Evolutionary conservation across 2,888 invertebrate species (phyloP).

Genomic region (Lasioglossum leucozonium): DNA sequence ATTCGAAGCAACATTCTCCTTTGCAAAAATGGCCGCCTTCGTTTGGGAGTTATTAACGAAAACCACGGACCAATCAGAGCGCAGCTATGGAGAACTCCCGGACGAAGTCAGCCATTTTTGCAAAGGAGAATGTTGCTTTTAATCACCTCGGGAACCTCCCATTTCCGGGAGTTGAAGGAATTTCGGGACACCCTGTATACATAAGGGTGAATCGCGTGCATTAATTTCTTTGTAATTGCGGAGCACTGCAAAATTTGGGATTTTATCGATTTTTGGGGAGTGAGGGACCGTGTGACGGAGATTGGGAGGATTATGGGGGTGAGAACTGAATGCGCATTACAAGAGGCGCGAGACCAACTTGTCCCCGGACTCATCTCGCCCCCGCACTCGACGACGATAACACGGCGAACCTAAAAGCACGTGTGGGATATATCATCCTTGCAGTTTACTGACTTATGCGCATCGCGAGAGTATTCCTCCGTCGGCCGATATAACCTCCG

Average conservation of each 20-base stretch:
- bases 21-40: too few species aligned
- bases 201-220: too few species aligned
- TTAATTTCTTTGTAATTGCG: neutral
- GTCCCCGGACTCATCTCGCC: slow-evolving; percentile 72
- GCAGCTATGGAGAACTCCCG: too few species aligned
- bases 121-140: too few species aligned
- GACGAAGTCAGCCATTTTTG: too few species aligned
- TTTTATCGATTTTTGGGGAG: neutral
- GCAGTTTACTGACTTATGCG: slow-evolving; percentile 59
- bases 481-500: slow-evolving; percentile 23
- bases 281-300: slow-evolving; percentile 9
- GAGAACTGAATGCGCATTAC: slow-evolving; percentile 68
- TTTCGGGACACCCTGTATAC: too few species aligned
- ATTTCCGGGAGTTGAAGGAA: too few species aligned
- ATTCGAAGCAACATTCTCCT: too few species aligned
- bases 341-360: slow-evolving; percentile 72
- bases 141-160: too few species aligned
- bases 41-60: too few species aligned
- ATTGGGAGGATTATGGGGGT: slow-evolving; percentile 10
- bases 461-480: slow-evolving; percentile 51
- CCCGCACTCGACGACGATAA: slow-evolving; percentile 52
- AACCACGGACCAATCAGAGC: too few species aligned
- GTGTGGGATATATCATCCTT: slow-evolving; percentile 69
- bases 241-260: neutral
- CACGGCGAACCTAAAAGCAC: slow-evolving; percentile 60